Conservation (phyloP, 2,888 invertebrate species). For the Digitonthophagus gazella region DNA sequence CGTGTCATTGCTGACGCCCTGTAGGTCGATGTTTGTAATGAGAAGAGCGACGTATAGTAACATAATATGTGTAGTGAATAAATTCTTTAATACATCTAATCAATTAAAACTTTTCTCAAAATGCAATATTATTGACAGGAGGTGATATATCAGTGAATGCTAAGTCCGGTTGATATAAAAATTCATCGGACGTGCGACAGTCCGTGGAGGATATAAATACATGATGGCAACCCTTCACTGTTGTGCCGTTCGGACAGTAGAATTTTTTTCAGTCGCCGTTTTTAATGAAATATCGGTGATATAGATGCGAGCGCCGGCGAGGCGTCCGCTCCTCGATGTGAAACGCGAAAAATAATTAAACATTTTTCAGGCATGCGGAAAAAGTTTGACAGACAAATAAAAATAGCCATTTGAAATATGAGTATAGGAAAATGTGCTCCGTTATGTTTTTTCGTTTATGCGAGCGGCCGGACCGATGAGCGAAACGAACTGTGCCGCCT, state of each 20-base stretch:
- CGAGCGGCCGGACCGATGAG: conserved; percentile 11
- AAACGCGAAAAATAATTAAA: conserved; percentile 55
- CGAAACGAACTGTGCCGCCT: conserved; percentile 12
- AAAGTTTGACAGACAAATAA: conserved; percentile 55
- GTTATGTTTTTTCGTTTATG: conserved; percentile 37
- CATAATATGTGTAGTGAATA: background rate
- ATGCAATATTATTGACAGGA: too few relatives aligned
- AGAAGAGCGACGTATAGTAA: background rate
- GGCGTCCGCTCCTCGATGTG: conserved; percentile 45
- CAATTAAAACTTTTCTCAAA: too few relatives aligned
- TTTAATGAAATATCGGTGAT: conserved; percentile 54
- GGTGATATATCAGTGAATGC: background rate
- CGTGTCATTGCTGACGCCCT: background rate
- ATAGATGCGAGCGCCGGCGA: conserved; percentile 41
- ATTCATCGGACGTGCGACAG: conserved; percentile 32
- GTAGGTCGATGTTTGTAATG: background rate
- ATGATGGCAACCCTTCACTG: conserved; percentile 45
- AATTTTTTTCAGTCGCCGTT: conserved; percentile 38
- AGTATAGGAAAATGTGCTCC: conserved; percentile 48
- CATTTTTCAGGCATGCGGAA: conserved; percentile 55
- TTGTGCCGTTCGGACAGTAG: conserved; percentile 47
- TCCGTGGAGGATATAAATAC: conserved; percentile 53
- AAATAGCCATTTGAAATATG: conserved; percentile 55
- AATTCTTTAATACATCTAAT: too few relatives aligned
- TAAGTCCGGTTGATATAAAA: background rate